These are phyloP conservation scores for Silurus asotus DNA, from an alignment of 2,113 vertebrate genomes.

Conservation along the genomic window DNA sequence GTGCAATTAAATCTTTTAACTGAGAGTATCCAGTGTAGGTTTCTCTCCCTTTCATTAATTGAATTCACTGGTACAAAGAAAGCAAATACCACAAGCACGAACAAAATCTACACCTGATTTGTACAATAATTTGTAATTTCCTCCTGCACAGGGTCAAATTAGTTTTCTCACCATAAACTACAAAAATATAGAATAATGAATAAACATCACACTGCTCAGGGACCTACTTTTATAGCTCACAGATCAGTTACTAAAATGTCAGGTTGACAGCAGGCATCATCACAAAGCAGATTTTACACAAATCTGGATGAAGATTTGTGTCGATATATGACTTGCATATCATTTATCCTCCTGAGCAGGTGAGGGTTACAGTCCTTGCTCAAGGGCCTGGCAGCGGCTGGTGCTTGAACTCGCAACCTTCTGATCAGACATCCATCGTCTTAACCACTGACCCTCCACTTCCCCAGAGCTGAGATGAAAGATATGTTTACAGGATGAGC, in stretches of 20 bases:
- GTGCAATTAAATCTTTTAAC: too few relatives aligned
- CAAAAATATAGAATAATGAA: neutral
- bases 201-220: neutral
- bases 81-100: neutral
- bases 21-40: neutral
- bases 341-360: too few relatives aligned
- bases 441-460: too few relatives aligned
- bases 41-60: neutral
- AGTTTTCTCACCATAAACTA: neutral
- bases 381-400: too few relatives aligned
- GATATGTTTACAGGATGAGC: neutral
- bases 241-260: neutral
- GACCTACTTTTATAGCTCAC: neutral
- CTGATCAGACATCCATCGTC: too few relatives aligned
- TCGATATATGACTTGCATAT: neutral
- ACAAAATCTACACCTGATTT: neutral
- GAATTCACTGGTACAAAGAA: neutral
- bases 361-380: too few relatives aligned
- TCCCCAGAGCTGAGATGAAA: too few relatives aligned
- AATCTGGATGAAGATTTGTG: neutral
- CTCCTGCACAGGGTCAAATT: neutral
- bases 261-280: neutral
- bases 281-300: neutral
- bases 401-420: too few relatives aligned
- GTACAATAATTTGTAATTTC: neutral